A percentile compares a stretch with the other conserved stretches of the same genome.
Evolutionary conservation across 92 coral and sea anemone genomes (phyloP).

Genomic region (Phenganax stokvisi): DNA sequence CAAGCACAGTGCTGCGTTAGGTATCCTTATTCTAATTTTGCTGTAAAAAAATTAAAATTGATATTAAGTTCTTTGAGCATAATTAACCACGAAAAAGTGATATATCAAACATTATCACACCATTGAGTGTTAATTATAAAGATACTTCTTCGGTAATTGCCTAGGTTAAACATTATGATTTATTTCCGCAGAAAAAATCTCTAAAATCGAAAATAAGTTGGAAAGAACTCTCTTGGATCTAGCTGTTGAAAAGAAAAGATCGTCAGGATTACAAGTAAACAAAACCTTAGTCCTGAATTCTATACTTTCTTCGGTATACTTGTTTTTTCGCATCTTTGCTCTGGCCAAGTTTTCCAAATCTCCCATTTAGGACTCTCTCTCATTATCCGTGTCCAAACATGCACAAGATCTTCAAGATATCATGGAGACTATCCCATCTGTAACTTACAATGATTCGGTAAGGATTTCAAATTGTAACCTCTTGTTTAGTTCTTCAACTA

Average conservation of each 20-base stretch:
- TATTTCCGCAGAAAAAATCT: conserved; percentile 52
- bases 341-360: too few species aligned
- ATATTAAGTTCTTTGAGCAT: not conserved
- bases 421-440: conserved; percentile 68
- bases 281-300: too few species aligned
- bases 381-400: conserved; percentile 83
- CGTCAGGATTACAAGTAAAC: conserved; percentile 71
- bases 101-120: too few species aligned
- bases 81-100: not conserved
- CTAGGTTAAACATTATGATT: not conserved
- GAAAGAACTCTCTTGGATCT: conserved; percentile 58
- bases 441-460: conserved; percentile 50
- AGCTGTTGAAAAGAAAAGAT: conserved; percentile 64
- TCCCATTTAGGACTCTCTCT: conserved; percentile 70
- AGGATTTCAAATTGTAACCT: conserved; percentile 41
- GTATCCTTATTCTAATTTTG: conserved; percentile 15
- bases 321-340: not conserved
- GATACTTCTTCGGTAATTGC: too few species aligned
- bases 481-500: conserved; percentile 16
- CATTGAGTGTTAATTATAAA: not conserved
- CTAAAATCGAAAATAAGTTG: conserved; percentile 70
- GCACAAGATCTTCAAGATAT: conserved; percentile 81
- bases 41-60: too few species aligned
- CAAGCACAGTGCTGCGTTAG: conserved; percentile 51
- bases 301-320: not conserved